Evolutionary conservation across 2,113 vertebrate genomes (phyloP).

Genomic region (Bubalus kerabau): DNA sequence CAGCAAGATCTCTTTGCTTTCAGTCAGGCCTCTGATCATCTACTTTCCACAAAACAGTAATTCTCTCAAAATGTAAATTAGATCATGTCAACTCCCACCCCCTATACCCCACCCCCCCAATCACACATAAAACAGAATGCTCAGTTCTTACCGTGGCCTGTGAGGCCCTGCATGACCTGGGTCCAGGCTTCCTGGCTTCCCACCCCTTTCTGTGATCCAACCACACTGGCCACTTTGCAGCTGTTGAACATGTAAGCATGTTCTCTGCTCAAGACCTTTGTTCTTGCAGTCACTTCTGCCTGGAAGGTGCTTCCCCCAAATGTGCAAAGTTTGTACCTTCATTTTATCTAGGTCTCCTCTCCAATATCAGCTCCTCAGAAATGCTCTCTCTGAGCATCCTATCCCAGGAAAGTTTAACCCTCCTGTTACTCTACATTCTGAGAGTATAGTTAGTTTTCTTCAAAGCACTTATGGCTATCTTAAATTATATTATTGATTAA

Average conservation of each 20-base stretch:
- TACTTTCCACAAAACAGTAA: background rate
- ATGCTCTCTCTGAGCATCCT: background rate
- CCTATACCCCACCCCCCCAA: rapidly evolving
- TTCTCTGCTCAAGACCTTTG: background rate
- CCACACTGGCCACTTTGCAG: background rate
- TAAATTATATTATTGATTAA: background rate
- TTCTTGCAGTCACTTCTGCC: background rate
- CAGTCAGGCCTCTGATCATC: background rate
- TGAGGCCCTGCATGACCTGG: rapidly evolving
- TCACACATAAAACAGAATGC: background rate
- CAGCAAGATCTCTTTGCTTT: background rate
- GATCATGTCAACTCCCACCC: background rate
- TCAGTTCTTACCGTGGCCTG: background rate
- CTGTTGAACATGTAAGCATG: background rate
- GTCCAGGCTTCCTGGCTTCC: background rate
- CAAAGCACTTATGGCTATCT: background rate
- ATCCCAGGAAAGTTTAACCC: background rate
- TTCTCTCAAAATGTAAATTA: background rate
- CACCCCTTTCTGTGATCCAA: background rate
- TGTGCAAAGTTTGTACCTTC: background rate
- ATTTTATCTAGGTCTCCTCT: background rate
- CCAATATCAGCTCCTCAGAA: background rate
- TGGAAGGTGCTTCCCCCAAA: background rate
- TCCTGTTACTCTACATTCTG: background rate
- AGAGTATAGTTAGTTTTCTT: background rate